Evolutionary conservation across 53 echinoderm and acorn worm species (phyloP), one percentile per base, ranked within the genome.

Genomic region (Hippasteria phrygiana): DNA sequence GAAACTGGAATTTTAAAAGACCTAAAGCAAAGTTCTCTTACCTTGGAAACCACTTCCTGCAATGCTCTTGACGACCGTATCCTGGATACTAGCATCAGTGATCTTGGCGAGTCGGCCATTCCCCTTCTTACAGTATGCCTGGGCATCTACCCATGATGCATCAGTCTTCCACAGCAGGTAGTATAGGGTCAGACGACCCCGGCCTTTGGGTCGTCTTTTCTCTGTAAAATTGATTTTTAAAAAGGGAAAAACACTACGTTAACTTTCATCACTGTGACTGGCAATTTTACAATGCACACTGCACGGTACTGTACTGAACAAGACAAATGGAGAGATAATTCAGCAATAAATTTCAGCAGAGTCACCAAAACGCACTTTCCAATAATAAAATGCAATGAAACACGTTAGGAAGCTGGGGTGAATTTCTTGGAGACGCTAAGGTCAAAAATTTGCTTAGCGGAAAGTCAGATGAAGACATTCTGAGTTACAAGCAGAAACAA

Each of bases 141-240:
- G 51, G 0, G 77, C 77, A 10, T 77, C 77, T 29, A 53, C 77
- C 77, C 77, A 77, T 16, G 77, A 77, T 34, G 55, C 77, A 53
- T 55, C 77, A 1, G 35, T 77, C n/a, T 54, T 77, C 77, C 77
- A 77, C 18, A 77, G 9, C 7, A 51, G 53, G 55, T 77, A 77
- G 22, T 55, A 77, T 12, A 77, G 51, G 20, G 77, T 77, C 55
- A 22, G n/a, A 28, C 55, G 51, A 33, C 55, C 33, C 9, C 55
- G 4, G 0, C 51, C 36, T 55, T 77, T 51, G 55, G 77, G 77
- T 36, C 36, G 36, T 77, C 34, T 54, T 77, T 35, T 17, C 77
- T 77, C 77, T 77, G 26, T 4, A 55, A 55, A 55, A 59, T 24
- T 22, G 26, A 22, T 24, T 24, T 59, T 7, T 24, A n/a, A 24